phyloP scores from a whole-genome alignment of 35 echinoderm and acorn worm genomes.

The Patiria miniata region DNA sequence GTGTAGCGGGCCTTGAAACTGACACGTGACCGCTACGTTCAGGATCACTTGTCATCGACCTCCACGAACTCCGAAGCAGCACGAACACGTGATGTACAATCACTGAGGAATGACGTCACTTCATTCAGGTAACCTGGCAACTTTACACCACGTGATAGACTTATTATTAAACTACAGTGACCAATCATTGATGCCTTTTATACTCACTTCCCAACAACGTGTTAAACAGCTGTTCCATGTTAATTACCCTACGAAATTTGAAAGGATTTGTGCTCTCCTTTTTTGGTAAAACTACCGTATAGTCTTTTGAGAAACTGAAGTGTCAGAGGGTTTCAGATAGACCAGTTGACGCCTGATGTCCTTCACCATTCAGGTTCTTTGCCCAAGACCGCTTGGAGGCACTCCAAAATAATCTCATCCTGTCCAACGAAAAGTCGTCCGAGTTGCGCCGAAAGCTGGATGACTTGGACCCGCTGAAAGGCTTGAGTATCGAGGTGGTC shows the following conservation, averaged over 20 bases:
- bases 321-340: no score
- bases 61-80: neutral
- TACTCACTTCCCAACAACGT: neutral
- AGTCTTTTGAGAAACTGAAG: neutral
- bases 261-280: no score
- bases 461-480: neutral
- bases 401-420: neutral
- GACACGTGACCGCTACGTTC: neutral
- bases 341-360: no score
- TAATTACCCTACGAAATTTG: no score
- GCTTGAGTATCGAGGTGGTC: neutral
- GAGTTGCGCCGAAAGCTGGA: neutral
- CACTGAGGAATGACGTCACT: neutral
- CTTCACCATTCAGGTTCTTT: neutral
- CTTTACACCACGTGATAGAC: neutral
- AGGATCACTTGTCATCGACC: neutral
- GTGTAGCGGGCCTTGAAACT: neutral
- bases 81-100: neutral
- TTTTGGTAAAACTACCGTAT: no score
- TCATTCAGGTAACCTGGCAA: neutral
- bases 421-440: neutral
- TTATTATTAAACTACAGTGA: neutral
- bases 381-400: neutral
- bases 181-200: neutral
- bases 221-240: neutral